These are phyloP conservation scores for Acipenser ruthenus DNA, from an alignment of 2,797 vertebrate genomes.

Conservation along the genomic window DNA sequence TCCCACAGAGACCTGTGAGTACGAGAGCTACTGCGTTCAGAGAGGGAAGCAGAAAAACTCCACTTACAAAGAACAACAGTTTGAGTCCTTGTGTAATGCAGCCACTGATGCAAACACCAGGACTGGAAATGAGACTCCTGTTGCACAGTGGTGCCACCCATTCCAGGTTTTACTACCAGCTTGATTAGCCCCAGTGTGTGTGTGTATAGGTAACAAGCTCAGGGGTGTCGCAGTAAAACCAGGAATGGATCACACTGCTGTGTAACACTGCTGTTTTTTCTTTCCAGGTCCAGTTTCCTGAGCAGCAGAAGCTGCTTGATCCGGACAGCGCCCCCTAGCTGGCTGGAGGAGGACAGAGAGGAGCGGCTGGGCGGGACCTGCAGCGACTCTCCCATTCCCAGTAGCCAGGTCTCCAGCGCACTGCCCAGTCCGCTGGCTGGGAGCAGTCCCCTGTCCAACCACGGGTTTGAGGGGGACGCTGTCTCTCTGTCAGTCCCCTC, in stretches of 20 bases:
- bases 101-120: neutral
- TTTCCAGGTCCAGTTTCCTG: constrained; percentile 61
- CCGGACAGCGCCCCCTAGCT: constrained; percentile 38
- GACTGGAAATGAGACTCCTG: neutral
- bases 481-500: constrained; percentile 38
- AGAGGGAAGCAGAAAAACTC: neutral
- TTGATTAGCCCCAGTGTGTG: no score
- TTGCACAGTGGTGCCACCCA: no score
- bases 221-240: no score
- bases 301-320: constrained; percentile 49
- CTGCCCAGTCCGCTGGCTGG: constrained; percentile 51
- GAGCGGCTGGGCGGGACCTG: constrained; percentile 43
- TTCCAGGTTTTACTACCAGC: no score
- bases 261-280: neutral
- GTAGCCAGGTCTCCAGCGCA: constrained; percentile 54
- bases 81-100: neutral
- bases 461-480: constrained; percentile 33
- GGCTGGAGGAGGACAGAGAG: constrained; percentile 31
- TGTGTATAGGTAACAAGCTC: no score
- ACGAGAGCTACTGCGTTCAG: neutral
- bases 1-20: constrained; percentile 83
- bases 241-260: no score
- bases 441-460: constrained; percentile 39
- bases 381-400: constrained; percentile 50
- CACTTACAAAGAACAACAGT: constrained; percentile 12